A percentile compares a stretch with the other conserved stretches of the same genome.
Evolutionary conservation across 2,113 vertebrate species (phyloP).

Genomic region (Empidonax alnorum): DNA sequence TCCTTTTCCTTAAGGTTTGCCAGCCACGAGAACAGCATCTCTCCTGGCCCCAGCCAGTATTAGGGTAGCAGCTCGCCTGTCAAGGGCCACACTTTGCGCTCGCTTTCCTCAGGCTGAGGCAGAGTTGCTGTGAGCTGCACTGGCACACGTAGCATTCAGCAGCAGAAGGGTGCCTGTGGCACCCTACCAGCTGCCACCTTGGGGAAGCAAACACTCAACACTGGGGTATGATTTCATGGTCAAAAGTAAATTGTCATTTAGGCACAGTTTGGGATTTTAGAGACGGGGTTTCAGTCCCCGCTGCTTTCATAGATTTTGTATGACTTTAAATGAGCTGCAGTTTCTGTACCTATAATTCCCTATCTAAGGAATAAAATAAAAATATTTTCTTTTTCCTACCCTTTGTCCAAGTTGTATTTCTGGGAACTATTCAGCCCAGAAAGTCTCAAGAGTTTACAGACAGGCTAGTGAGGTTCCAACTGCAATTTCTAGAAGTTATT

Average conservation of each 20-base stretch:
- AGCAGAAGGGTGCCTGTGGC: neutral
- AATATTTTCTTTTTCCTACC: neutral
- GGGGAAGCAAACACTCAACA: neutral
- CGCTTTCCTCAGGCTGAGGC: neutral
- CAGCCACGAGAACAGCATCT: neutral
- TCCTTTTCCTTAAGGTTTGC: neutral
- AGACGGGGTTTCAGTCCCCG: neutral
- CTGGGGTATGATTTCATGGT: neutral
- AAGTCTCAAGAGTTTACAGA: neutral
- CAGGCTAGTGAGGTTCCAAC: neutral
- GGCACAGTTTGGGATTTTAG: neutral
- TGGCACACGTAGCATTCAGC: neutral
- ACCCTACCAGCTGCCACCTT: neutral
- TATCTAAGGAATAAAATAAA: neutral
- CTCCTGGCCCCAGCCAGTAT: neutral
- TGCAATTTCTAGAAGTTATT: neutral
- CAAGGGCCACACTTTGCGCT: too few relatives aligned
- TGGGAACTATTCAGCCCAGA: neutral
- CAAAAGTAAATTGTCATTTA: neutral
- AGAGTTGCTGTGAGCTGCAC: neutral
- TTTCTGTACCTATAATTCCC: neutral
- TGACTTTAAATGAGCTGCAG: neutral
- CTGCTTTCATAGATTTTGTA: neutral
- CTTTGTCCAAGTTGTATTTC: neutral
- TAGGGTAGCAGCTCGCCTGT: fast-evolving